Evolutionary conservation across 1,140 invertebrate species (phyloP).

Genomic region (Anoplophora glabripennis): DNA sequence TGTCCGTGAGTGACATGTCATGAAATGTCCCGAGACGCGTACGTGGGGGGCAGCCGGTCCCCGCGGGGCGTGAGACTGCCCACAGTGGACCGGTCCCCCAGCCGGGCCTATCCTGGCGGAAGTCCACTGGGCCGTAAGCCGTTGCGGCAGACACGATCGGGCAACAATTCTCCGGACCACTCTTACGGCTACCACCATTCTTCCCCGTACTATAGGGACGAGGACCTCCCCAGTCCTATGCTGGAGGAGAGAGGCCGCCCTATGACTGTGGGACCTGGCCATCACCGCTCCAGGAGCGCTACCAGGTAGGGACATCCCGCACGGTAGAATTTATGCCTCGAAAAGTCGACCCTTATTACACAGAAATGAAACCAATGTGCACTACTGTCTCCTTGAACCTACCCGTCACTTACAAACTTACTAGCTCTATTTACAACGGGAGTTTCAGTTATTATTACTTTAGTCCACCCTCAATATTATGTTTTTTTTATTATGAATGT

Average conservation of each 20-base stretch:
- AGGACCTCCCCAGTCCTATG: conserved; percentile 70
- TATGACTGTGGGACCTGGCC: conserved; percentile 57
- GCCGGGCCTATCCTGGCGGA: conserved; percentile 63
- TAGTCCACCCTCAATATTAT: no score
- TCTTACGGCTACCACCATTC: conserved; percentile 50
- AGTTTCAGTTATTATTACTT: no score
- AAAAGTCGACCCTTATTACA: conserved; percentile 3
- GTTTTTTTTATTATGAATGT: no score
- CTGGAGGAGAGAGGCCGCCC: conserved; percentile 63
- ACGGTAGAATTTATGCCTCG: neutral
- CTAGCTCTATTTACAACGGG: no score
- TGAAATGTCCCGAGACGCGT: conserved; percentile 72
- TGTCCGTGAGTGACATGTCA: conserved; percentile 49
- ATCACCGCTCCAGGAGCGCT: conserved; percentile 61
- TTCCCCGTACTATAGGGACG: conserved; percentile 63
- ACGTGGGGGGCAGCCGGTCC: conserved; percentile 63
- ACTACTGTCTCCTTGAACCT: no score
- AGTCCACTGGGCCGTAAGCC: conserved; percentile 58
- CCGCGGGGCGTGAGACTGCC: conserved; percentile 67
- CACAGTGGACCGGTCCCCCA: conserved; percentile 81
- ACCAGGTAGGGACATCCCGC: conserved; percentile 46
- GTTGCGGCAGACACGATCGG: conserved; percentile 54
- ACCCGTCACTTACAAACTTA: no score
- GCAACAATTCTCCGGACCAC: conserved; percentile 61
- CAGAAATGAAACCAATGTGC: no score